Evolutionary conservation across 2,797 vertebrate genomes (phyloP).

Genomic region (Paratrypauchen microcephalus): DNA sequence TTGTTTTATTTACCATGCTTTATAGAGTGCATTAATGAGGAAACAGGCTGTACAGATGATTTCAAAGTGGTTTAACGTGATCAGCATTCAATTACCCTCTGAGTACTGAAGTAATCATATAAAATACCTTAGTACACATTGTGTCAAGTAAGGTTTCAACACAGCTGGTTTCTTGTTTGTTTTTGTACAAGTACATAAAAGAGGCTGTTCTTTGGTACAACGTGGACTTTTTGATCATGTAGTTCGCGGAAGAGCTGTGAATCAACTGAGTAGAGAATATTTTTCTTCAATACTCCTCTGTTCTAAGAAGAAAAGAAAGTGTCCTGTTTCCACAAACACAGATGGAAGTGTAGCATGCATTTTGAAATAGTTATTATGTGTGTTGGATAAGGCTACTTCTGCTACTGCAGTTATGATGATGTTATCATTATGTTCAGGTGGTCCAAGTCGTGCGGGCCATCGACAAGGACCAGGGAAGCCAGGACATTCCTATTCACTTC

Average conservation of each 20-base stretch:
- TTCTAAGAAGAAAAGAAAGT: neutral
- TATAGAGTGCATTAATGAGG: neutral
- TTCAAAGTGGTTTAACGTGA: neutral
- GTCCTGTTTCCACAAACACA: neutral
- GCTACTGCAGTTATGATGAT: neutral
- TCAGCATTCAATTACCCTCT: neutral
- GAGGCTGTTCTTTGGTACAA: neutral
- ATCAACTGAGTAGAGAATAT: neutral
- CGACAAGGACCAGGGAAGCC: conserved; percentile 82
- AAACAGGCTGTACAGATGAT: neutral
- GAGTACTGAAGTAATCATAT: neutral
- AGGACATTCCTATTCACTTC: conserved; percentile 79
- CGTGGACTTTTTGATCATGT: neutral
- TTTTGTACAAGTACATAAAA: neutral
- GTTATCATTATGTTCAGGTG: conserved; percentile 66
- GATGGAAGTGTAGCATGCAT: neutral
- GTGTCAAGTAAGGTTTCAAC: neutral
- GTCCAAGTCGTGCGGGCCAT: conserved; percentile 83
- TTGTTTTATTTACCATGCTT: neutral
- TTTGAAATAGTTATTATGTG: neutral
- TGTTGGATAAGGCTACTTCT: neutral
- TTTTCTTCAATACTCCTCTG: neutral
- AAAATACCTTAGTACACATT: neutral
- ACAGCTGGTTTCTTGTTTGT: neutral
- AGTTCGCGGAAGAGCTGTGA: neutral